These are phyloP conservation scores for Mus pahari DNA, from an alignment of 2,113 vertebrate genomes.

Conservation along the genomic window DNA sequence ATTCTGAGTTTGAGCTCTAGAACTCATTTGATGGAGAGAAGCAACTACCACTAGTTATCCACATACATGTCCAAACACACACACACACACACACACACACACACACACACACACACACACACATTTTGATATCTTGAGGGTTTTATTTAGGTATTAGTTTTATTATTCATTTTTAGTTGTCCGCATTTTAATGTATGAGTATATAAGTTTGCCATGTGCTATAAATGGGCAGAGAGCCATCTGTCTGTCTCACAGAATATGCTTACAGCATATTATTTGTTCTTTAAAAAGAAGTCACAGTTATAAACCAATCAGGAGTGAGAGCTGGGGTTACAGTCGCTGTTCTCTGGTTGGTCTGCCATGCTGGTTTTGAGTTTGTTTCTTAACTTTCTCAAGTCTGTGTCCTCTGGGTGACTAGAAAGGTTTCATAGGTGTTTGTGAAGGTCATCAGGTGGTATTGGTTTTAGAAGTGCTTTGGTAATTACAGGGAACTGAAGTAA, in stretches of 20 bases:
- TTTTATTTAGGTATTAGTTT: constrained; percentile 26
- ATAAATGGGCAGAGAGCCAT: background rate
- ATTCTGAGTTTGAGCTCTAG: background rate
- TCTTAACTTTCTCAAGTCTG: constrained; percentile 2
- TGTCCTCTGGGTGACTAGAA: background rate
- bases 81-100: background rate
- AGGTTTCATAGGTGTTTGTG: background rate
- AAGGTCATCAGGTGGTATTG: constrained; percentile 24
- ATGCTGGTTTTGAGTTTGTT: background rate
- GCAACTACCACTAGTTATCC: background rate
- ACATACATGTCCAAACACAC: background rate
- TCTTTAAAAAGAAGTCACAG: constrained; percentile 8
- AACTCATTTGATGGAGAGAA: background rate
- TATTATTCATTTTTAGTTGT: background rate
- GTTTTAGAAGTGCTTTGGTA: constrained; percentile 54
- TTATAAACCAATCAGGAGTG: background rate
- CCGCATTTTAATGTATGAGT: constrained; percentile 29
- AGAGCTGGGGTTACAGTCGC: background rate
- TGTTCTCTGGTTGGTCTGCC: background rate
- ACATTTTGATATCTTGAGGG: constrained; percentile 17
- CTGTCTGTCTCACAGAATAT: background rate
- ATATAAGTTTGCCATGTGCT: background rate
- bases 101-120: background rate
- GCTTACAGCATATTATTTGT: background rate
- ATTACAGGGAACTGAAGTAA: background rate